Evolutionary conservation across 2,797 vertebrate genomes (phyloP), one percentile per base, ranked within the genome.

Genomic region (Rhinella marina): DNA sequence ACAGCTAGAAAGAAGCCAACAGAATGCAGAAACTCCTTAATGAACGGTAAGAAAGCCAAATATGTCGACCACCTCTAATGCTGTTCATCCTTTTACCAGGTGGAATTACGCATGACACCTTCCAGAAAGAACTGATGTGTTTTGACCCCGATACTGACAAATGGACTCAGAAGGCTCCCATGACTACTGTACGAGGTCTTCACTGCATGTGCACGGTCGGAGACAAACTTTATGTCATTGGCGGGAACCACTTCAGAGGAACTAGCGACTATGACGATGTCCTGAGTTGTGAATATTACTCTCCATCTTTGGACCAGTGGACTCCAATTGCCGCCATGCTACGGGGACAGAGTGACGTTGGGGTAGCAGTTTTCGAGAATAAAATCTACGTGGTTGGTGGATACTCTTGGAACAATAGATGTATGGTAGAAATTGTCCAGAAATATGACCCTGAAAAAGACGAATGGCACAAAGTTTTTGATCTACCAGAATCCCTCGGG

Each of bases 341-440:
- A 90, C 97, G 98, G 6, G 98, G 98, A 90, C 98, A 99, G 94
- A 99, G 98, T 66, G 98, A 99, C 90, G 98, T 99, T 54, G 98
- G 98, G 90, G 98, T 99, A 82, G 98, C 98, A 7, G 98, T 99
- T 90, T 99, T 98, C 89, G 97, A 99, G 93, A 98, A 96, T 91
- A 98, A 98, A 94, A 98, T 99, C 93, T 99, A 99, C 68, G 98
- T 99, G 91, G 98, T 99, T 91, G 98, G 98, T 82, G 98, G 98
- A 66, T 99, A 99, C 94, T 99, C 98, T 0, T 99, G 98, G 98
- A 99, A 99, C 96, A 99, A 99, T 94, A 97, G 98, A 56, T 99
- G 98, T 92, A 99, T 99, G 98, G 98, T 99, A 91, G 98, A 99
- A 95, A 99, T 99, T 90, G 98, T 99, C 90, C 98, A 99, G 94